Conservation (phyloP, 1,140 invertebrate genomes). For the Bicyclus anynana region DNA sequence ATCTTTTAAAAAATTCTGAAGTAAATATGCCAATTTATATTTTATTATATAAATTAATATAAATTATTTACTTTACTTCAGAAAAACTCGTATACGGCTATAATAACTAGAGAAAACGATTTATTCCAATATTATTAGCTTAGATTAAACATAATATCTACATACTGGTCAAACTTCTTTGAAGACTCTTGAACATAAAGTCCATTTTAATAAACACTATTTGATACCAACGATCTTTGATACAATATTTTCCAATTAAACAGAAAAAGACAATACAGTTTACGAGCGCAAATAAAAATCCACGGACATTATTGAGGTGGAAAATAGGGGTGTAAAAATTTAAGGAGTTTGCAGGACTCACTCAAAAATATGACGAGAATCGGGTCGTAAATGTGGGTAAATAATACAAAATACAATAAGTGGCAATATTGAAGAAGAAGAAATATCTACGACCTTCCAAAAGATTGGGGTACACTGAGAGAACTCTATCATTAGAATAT, state of each 20-base stretch:
- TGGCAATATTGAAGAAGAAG: slow-evolving; percentile 66
- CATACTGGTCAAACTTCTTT: too few relatives aligned
- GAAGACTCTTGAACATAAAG: too few relatives aligned
- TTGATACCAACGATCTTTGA: background rate
- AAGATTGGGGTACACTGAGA: slow-evolving; percentile 32
- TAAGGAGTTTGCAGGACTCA: slow-evolving; percentile 66
- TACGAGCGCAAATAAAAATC: slow-evolving; percentile 54
- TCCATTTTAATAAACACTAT: too few relatives aligned
- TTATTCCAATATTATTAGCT: too few relatives aligned
- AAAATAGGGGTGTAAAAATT: slow-evolving; percentile 69
- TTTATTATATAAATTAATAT: too few relatives aligned
- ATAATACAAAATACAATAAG: slow-evolving; percentile 77
- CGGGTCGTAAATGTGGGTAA: slow-evolving; percentile 69
- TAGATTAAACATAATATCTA: too few relatives aligned
- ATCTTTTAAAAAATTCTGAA: too few relatives aligned
- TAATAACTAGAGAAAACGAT: too few relatives aligned
- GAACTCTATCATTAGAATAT: too few relatives aligned
- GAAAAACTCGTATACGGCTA: too few relatives aligned
- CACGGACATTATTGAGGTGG: slow-evolving; percentile 52
- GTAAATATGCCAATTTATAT: too few relatives aligned
- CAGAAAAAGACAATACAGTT: slow-evolving; percentile 49
- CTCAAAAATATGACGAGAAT: slow-evolving; percentile 68
- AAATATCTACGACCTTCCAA: slow-evolving; percentile 26
- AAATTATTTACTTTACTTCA: too few relatives aligned
- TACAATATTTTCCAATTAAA: slow-evolving; percentile 44